Evolutionary conservation across 2,888 invertebrate species (phyloP), one percentile per base, ranked within the genome.

Genomic region (Spicauda simplicius): DNA sequence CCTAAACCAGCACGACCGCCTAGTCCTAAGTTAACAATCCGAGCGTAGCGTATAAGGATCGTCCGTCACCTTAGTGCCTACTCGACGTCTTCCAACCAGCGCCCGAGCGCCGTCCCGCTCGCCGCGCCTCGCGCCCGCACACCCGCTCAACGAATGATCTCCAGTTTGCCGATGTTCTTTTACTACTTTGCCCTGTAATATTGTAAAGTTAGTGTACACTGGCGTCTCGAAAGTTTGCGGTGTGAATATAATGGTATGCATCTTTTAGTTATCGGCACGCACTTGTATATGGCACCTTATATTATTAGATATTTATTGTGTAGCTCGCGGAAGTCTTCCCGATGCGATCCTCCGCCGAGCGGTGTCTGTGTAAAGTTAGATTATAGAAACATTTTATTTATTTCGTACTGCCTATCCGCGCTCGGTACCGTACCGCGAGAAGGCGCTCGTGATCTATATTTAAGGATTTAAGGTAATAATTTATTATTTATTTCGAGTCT

Each of bases 401-500:
- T 92, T 91, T 90, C 85, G 83, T 90, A 89, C 90, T 90, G 91
- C 91, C 92, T 88, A 80, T 85, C 88, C 90, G 91, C 91, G 91
- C 91, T 91, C 90, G 92, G 91, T 88, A 86, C 87, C 88, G 91
- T 88, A 88, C 92, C 92, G 92, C 89, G 90, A 91, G 91, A 90
- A 90, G 92, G 92, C 93, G 90, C 91, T 91, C 93, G 93, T 93
- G 92, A 92, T 93, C 91, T 93, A 93, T 91, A 90, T 90, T 93
- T 92, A 92, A 92, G 92, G 88, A 84, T 90, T 90, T 92, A 93
- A 92, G 91, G 87, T 93, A 93, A 91, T 93, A 93, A 93, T 92
- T 93, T 93, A 93, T 93, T 93, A 93, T 93, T 93, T 93, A 93
- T 93, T 93, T 91, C 87, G 92, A 93, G 92, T 92, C 92, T 93